Conservation (phyloP, 1,140 invertebrate species). For the Caligus rogercresseyi region DNA sequence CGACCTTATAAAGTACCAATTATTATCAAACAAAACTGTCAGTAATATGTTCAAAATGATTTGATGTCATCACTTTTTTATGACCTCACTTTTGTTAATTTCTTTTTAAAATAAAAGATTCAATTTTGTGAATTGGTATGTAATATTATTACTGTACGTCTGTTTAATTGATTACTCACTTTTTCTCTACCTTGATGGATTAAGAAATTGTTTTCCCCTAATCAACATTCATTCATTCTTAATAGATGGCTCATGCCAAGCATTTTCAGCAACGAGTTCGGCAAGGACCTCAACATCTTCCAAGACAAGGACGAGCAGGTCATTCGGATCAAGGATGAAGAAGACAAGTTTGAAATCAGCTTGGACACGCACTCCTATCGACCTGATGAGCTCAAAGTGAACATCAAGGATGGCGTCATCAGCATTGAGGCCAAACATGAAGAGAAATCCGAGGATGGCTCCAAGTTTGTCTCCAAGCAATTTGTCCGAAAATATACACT, state of each 20-base stretch:
- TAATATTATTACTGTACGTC: no score
- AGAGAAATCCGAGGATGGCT: conserved; percentile 11
- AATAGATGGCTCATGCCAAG: conserved; percentile 1
- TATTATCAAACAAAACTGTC: no score
- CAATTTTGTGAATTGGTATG: no score
- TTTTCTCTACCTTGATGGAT: no score
- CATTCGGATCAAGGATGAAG: conserved; percentile 1
- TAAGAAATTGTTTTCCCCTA: no score
- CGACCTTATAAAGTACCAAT: no score
- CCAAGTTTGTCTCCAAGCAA: conserved; percentile 8
- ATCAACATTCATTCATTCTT: neutral
- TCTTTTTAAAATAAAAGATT: no score
- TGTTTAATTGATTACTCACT: no score
- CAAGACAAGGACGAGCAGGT: conserved; percentile 1
- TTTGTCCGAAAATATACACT: conserved; percentile 19
- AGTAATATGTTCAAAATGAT: no score
- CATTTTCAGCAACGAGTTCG: neutral
- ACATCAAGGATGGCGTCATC: conserved; percentile 1
- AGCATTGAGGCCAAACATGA: conserved; percentile 12
- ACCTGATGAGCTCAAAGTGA: conserved; percentile 18
- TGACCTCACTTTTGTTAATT: neutral
- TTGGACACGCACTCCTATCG: conserved; percentile 10
- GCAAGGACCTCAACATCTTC: neutral
- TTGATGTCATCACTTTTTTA: neutral
- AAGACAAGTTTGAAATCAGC: conserved; percentile 15